phyloP scores from a whole-genome alignment of 2,888 invertebrate genomes.

The Rotaria socialis region DNA sequence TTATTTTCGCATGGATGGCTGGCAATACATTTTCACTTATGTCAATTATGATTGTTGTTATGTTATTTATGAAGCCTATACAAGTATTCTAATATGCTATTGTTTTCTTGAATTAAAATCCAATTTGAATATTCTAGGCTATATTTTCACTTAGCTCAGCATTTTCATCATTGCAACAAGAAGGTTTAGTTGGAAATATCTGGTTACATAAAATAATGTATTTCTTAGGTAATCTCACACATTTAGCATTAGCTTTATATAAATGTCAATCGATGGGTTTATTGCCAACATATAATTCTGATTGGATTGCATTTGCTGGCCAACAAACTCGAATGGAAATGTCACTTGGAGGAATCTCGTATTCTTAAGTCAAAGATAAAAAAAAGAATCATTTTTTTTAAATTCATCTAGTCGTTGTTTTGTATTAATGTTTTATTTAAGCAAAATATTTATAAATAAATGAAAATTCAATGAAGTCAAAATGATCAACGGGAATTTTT shows the following conservation, averaged over 20 bases:
- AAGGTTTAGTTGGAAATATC: conserved; percentile 59
- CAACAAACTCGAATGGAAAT: conserved; percentile 43
- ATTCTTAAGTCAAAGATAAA: neutral
- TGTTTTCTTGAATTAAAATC: too few species aligned
- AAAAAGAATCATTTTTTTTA: neutral
- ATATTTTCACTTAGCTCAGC: conserved; percentile 70
- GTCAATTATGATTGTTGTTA: conserved; percentile 99
- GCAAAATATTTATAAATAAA: neutral
- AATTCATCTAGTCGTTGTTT: conserved; percentile 1
- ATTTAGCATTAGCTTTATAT: conserved; percentile 82
- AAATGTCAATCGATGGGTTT: conserved; percentile 97
- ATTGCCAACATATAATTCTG: conserved; percentile 89
- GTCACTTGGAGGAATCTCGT: conserved; percentile 38
- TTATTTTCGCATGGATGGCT: conserved; percentile 99
- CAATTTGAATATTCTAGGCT: conserved; percentile 69
- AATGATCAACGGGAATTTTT: neutral
- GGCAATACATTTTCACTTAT: conserved; percentile 98
- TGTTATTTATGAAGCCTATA: conserved; percentile 86
- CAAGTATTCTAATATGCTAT: neutral
- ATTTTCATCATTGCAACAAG: conserved; percentile 38
- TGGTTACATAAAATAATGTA: conserved; percentile 85
- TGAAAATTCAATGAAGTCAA: neutral
- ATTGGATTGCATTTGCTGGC: conserved; percentile 74
- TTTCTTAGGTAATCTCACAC: conserved; percentile 84
- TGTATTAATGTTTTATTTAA: neutral